Percentiles rank a stretch among this genome's conserved stretches.
Evolutionary conservation across 2,797 vertebrate genomes (phyloP).

Genomic region (Crax fasciolata): DNA sequence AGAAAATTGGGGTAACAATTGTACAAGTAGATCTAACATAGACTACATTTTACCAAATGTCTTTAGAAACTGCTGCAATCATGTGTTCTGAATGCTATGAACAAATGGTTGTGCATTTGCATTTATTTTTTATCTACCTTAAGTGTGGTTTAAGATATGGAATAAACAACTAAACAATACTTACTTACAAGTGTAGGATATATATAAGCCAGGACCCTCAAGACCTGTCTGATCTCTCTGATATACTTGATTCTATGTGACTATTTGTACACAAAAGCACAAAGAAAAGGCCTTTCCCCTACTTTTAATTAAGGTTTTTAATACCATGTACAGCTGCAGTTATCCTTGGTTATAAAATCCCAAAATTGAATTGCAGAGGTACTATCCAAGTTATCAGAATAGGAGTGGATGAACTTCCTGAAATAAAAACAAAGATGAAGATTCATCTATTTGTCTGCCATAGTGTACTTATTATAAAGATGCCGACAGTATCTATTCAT

Average conservation of each 20-base stretch:
- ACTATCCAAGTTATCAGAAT: neutral
- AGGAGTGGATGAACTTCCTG: neutral
- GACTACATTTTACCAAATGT: neutral
- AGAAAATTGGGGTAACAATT: neutral
- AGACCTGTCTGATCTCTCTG: neutral
- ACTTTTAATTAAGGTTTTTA: neutral
- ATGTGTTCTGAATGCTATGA: neutral
- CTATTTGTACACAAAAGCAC: neutral
- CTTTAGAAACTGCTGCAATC: neutral
- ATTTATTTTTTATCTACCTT: neutral
- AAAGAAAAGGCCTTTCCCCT: neutral
- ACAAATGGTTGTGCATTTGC: neutral
- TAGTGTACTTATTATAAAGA: neutral
- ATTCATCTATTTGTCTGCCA: slow-evolving; percentile 40
- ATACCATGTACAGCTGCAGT: neutral
- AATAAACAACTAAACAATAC: neutral
- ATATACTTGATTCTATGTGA: neutral
- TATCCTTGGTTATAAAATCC: neutral
- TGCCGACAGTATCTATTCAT: slow-evolving; percentile 32
- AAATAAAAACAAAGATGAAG: slow-evolving; percentile 53
- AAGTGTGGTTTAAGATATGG: neutral
- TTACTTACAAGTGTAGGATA: neutral
- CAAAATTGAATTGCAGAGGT: neutral
- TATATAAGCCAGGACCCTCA: neutral
- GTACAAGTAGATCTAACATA: neutral